These are phyloP conservation scores for Laterallus jamaicensis DNA, from an alignment of 2,113 vertebrate species.

Conservation along the genomic window DNA sequence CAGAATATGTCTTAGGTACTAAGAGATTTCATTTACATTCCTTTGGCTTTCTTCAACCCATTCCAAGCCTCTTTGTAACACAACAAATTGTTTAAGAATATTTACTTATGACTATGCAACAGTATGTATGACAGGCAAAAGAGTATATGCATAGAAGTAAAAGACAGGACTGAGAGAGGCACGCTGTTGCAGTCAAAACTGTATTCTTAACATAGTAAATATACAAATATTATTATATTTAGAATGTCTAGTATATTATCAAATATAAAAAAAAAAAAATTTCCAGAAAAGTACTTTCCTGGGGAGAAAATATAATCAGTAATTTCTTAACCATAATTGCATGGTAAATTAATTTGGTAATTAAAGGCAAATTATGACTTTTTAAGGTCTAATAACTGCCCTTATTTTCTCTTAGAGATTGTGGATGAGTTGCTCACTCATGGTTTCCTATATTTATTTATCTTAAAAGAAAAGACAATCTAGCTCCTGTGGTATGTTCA, in stretches of 20 bases:
- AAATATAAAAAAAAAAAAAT: not conserved
- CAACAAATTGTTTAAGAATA: not conserved
- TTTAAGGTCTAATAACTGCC: not conserved
- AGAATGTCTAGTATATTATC: not conserved
- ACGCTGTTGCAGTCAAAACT: not conserved
- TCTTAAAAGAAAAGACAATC: not conserved
- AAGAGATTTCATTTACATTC: not conserved
- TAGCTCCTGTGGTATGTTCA: not conserved
- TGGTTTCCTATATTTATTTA: not conserved
- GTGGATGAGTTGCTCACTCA: not conserved
- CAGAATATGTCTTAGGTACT: not conserved
- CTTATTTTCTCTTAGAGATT: not conserved
- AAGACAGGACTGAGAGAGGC: not conserved
- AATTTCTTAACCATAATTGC: not conserved
- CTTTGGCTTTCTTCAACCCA: not conserved
- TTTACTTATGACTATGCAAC: not conserved
- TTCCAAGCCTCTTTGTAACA: not conserved
- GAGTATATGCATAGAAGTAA: fast-evolving
- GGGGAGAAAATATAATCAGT: not conserved
- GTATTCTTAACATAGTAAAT: not conserved
- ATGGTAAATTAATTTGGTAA: not conserved
- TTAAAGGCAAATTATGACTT: not conserved
- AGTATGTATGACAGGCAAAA: not conserved
- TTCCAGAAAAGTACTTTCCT: not conserved
- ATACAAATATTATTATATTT: not conserved